phyloP scores from a whole-genome alignment of 2,113 vertebrate species.

The Noctilio leporinus region DNA sequence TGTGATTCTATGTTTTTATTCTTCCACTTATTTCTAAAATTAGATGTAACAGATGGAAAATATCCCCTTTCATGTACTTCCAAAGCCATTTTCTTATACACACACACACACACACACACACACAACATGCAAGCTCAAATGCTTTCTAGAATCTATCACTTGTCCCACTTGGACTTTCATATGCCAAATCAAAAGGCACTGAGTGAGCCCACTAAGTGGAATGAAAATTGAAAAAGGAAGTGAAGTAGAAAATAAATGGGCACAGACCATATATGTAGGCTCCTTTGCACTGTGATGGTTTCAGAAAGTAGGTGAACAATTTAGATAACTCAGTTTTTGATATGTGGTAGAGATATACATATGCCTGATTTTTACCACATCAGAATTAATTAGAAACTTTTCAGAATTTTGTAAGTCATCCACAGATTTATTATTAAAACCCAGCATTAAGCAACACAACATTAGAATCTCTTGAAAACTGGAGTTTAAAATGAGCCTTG shows the following conservation, averaged over 20 bases:
- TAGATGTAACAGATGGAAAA: neutral
- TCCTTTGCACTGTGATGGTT: neutral
- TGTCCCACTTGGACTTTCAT: neutral
- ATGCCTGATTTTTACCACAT: neutral
- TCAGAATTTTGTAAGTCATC: neutral
- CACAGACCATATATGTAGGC: neutral
- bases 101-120: neutral
- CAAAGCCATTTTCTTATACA: neutral
- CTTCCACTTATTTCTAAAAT: neutral
- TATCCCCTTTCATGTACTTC: neutral
- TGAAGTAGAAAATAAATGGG: neutral
- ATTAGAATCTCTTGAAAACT: neutral
- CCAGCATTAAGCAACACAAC: neutral
- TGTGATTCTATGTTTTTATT: neutral
- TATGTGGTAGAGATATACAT: neutral
- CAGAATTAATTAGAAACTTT: conserved; percentile 6
- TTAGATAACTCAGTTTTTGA: neutral
- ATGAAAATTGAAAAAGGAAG: conserved; percentile 10
- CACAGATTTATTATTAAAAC: neutral
- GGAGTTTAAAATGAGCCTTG: neutral
- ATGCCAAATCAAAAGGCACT: neutral
- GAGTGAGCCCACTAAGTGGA: neutral
- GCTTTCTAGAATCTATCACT: neutral
- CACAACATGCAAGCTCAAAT: neutral
- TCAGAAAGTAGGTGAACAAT: neutral